Base-by-base conservation (phyloP, 2,888 invertebrate genomes). In the Cerastis rubricosa region DNA sequence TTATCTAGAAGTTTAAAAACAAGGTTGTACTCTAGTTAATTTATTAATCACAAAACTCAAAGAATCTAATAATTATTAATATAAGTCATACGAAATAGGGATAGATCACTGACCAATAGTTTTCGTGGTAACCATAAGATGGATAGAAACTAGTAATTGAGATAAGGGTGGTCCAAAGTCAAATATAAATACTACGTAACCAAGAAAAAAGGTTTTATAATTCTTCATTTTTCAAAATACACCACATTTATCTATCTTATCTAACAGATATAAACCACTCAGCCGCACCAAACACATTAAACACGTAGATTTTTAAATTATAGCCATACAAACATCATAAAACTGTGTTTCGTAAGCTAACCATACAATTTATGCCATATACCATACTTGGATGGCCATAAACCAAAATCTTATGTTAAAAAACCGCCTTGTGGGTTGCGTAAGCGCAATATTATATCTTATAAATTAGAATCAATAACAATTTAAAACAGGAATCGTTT, bases 381-480 rank as follows among this genome's bases (percentile, higher is more conserved):
- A 78, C 87, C 85, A 84, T 74, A 85, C 75, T 47, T 61, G 73
- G 73, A 72, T 14, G 67, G 49, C 73, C 61, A 88, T 86, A 88
- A 81, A 86, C 85, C 66, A 83, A 81, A 81, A 81, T 67, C 70
- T 29, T 63, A 83, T 74, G 84, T 65, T 73, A 83, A 83, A 77
- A 85, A 82, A 78, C 85, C 74, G 68, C 71, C 66, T 71, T 35
- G 47, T 35, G 57, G 11, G 71, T 84, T 85, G 70, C 86, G 86
- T 70, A 85, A 84, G 83, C 69, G 83, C 78, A 72, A 47, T 66
- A 57, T 70, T 81, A 71, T 84, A n/a, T 70, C 63, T 49, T 70
- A 79, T 85, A 83, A 85, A 84, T 85, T 78, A 84, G 83, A 85
- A 81, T 85, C 83, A 84, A 83, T 84, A 70, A 64, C 72, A 83